Evolutionary conservation across 2,888 invertebrate species (phyloP), one percentile per base, ranked within the genome.

Genomic region (Lithophane semibrunnea): DNA sequence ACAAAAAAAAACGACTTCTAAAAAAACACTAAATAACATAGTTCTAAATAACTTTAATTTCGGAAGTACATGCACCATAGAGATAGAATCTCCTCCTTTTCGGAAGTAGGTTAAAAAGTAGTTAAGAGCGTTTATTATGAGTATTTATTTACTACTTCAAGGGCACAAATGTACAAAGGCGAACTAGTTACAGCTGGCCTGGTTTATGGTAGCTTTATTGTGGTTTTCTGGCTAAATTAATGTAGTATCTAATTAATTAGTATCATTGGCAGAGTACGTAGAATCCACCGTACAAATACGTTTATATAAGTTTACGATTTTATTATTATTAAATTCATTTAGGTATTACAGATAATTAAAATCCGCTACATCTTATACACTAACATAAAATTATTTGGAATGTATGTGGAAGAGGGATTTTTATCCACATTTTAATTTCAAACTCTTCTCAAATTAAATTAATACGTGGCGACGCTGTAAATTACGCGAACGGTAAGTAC

Each of bases 401-500:
- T 37, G 3, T 37, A 58, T 13, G 24, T 24, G 58, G 24, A 24
- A 24, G 58, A 24, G 2, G 58, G 24, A 58, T 58, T 58, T 58
- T 24, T 24, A 16, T 58, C 24, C 58, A 24, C 24, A 58, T 24
- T 58, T 58, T 56, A 56, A 56, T n/a, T 60, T 29, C 29, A 52
- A 69, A 52, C 42, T 49, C 1, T n/a, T 2, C 29, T 16, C 10
- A 44, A 54, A 21, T 72, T 44, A 29, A 49, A 29, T 9, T 56
- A 29, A 49, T 42, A 29, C 54, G 66, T 54, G 72, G 29, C 73
- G 63, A 64, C 73, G 68, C 44, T 58, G 71, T 69, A 77, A 77
- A 84, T 73, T 79, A 82, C 60, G 61, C 16, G 63, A 80, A 81
- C 61, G 75, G 81, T 83, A 86, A 90, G 86, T 86, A 80, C 84